Conservation (phyloP, 2,797 vertebrate species). For the Todus mexicanus region DNA sequence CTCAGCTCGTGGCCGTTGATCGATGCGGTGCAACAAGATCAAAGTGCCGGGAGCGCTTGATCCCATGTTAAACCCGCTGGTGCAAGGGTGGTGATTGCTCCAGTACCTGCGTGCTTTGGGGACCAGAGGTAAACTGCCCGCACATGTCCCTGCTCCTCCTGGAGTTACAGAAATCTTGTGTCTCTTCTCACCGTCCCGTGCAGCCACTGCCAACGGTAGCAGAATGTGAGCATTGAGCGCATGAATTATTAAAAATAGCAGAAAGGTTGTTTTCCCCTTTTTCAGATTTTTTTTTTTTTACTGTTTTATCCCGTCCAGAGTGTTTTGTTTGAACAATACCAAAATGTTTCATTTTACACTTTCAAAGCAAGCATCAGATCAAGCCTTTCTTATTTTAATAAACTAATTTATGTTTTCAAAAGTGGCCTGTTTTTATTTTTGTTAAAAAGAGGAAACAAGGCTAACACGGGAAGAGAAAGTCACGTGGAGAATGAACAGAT, state of each 20-base stretch:
- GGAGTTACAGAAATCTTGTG: fast-evolving
- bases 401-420: background rate
- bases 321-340: background rate
- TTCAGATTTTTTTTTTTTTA: no score
- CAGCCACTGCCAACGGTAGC: background rate
- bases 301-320: background rate
- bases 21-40: background rate
- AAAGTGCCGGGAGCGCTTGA: background rate
- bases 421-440: background rate
- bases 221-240: background rate
- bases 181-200: background rate
- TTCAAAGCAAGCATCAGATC: background rate
- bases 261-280: background rate
- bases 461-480: background rate
- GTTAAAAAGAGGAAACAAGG: background rate
- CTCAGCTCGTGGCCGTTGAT: fast-evolving
- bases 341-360: background rate
- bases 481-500: no score
- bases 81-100: background rate
- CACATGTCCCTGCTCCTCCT: fast-evolving
- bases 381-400: background rate
- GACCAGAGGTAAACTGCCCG: background rate
- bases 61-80: background rate
- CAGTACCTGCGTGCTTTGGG: background rate
- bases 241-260: background rate